Evolutionary conservation across 2,797 vertebrate genomes (phyloP).

Genomic region (Agapornis canus): DNA sequence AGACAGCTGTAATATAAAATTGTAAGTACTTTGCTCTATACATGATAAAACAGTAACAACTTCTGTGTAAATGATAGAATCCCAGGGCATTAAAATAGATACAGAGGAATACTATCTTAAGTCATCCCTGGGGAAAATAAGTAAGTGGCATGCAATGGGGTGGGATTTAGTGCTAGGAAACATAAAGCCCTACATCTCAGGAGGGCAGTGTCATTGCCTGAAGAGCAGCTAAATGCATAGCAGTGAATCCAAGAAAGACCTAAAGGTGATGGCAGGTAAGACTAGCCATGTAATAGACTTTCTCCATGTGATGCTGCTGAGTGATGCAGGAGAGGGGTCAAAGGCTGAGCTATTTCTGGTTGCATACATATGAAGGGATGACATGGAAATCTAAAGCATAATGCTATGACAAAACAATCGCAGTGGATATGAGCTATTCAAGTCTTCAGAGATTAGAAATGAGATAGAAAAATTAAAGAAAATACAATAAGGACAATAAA

Average conservation of each 20-base stretch:
- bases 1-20: neutral
- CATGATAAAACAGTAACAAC: neutral
- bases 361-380: neutral
- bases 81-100: neutral
- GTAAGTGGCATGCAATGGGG: neutral
- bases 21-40: neutral
- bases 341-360: neutral
- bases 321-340: neutral
- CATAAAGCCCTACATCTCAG: neutral
- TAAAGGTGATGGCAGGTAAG: neutral
- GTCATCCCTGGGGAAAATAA: neutral
- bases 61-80: neutral
- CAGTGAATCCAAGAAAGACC: neutral
- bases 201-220: neutral
- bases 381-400: neutral
- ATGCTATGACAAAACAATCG: neutral
- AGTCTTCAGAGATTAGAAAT: neutral
- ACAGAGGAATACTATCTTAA: neutral
- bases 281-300: neutral
- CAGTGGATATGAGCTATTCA: neutral
- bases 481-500: slow-evolving; percentile 37
- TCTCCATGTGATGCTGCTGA: neutral
- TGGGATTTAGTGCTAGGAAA: neutral
- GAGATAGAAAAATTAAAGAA: slow-evolving; percentile 11
- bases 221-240: neutral